Conservation (phyloP, 2,113 vertebrate genomes). For the Eidolon helvum region DNA sequence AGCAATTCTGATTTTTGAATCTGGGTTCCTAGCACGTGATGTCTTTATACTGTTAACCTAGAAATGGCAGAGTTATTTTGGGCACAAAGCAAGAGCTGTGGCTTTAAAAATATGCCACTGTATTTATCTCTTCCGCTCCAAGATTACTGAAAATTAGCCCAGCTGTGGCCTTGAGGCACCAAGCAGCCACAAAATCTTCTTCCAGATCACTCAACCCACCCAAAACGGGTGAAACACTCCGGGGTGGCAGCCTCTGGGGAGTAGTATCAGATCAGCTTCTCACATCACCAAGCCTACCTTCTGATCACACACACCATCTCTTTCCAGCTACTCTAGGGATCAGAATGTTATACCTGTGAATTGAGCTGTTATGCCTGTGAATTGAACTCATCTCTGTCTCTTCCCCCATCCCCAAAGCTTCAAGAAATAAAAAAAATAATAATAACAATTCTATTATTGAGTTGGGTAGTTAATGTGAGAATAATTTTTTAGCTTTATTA, state of each 20-base stretch:
- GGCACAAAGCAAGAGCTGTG: conserved; percentile 74
- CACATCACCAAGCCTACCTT: background rate
- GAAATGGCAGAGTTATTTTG: conserved; percentile 77
- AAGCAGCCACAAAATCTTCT: conserved; percentile 48
- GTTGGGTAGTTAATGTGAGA: background rate
- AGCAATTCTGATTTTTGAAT: conserved; percentile 57
- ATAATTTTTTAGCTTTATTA: conserved; percentile 48
- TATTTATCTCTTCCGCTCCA: conserved; percentile 75
- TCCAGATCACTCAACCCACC: background rate
- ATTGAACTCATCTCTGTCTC: background rate
- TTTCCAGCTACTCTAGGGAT: background rate
- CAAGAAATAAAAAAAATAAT: background rate
- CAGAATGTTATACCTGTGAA: background rate
- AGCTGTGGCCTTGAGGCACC: conserved; percentile 61
- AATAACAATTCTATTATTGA: background rate
- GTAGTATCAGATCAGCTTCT: background rate
- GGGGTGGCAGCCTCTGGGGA: background rate
- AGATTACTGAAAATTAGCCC: conserved; percentile 77
- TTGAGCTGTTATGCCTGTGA: background rate
- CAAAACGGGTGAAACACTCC: background rate
- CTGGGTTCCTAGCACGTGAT: conserved; percentile 59
- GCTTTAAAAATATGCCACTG: conserved; percentile 75
- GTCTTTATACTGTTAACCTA: conserved; percentile 74
- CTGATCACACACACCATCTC: background rate
- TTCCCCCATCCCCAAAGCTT: background rate